Conservation (phyloP, 1,140 invertebrate genomes). For the Formica selysi region DNA sequence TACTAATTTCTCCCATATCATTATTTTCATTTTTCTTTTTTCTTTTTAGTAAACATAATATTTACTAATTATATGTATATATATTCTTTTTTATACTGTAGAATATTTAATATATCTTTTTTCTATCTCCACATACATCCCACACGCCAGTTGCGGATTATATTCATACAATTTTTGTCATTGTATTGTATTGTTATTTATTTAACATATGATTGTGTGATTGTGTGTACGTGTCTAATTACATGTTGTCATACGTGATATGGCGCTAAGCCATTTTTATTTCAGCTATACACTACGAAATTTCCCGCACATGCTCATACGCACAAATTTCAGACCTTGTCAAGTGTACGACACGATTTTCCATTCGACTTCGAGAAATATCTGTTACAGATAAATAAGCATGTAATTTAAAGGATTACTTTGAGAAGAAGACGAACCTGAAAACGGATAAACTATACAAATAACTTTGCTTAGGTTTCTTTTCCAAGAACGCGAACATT, state of each 20-base stretch:
- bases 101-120: constrained; percentile 72
- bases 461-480: not conserved
- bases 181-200: constrained; percentile 66
- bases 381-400: not conserved
- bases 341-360: constrained; percentile 46
- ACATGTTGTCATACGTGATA: constrained; percentile 77
- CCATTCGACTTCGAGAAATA: constrained; percentile 1
- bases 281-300: constrained; percentile 64
- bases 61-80: constrained; percentile 63
- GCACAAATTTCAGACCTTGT: constrained; percentile 23
- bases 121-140: constrained; percentile 55
- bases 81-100: constrained; percentile 53
- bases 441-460: not conserved
- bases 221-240: constrained; percentile 73
- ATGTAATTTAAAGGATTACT: not conserved
- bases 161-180: constrained; percentile 67
- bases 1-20: constrained; percentile 64
- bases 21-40: constrained; percentile 32
- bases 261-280: constrained; percentile 72
- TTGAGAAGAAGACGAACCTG: not conserved
- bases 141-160: constrained; percentile 27
- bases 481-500: not conserved
- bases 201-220: constrained; percentile 50
- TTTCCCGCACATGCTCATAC: constrained; percentile 56
- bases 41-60: constrained; percentile 56